Evolutionary conservation across 1,140 invertebrate species (phyloP).

Genomic region (Drosophila sechellia): DNA sequence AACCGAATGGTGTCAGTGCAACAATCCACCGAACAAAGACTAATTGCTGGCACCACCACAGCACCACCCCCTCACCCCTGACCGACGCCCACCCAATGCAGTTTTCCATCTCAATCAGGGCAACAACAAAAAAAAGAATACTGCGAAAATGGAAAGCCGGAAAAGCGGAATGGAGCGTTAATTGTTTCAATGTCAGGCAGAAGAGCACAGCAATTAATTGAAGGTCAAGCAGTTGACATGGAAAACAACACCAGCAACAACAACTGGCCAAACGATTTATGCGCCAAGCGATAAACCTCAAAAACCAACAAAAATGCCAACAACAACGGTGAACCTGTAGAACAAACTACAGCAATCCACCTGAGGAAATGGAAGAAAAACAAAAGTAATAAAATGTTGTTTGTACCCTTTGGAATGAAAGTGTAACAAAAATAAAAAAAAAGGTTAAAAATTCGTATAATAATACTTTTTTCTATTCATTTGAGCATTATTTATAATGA

Average conservation of each 20-base stretch:
- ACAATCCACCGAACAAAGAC: slow-evolving; percentile 47
- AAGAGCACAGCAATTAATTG: slow-evolving; percentile 50
- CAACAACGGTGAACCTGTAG: slow-evolving; percentile 19
- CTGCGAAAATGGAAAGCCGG: not conserved
- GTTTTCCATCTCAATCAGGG: slow-evolving; percentile 44
- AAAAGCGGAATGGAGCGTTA: slow-evolving; percentile 34
- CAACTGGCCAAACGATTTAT: slow-evolving; percentile 50
- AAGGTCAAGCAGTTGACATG: slow-evolving; percentile 73
- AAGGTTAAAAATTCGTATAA: no score
- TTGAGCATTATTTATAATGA: no score
- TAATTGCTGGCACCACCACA: slow-evolving; percentile 44
- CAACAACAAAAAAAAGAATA: slow-evolving; percentile 7
- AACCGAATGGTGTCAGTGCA: slow-evolving; percentile 37
- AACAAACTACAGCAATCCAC: slow-evolving; percentile 13
- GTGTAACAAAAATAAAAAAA: no score
- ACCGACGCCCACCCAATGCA: slow-evolving; percentile 4
- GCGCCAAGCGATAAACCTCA: slow-evolving; percentile 59
- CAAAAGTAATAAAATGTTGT: not conserved
- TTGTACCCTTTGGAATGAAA: slow-evolving; percentile 10
- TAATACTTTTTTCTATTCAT: no score
- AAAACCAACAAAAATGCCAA: slow-evolving; percentile 18
- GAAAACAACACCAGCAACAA: slow-evolving; percentile 28
- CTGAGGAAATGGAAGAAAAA: slow-evolving; percentile 3
- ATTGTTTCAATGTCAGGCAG: slow-evolving; percentile 75
- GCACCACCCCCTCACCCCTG: not conserved